phyloP scores from a whole-genome alignment of 2,113 vertebrate species.

The Rhea pennata region DNA sequence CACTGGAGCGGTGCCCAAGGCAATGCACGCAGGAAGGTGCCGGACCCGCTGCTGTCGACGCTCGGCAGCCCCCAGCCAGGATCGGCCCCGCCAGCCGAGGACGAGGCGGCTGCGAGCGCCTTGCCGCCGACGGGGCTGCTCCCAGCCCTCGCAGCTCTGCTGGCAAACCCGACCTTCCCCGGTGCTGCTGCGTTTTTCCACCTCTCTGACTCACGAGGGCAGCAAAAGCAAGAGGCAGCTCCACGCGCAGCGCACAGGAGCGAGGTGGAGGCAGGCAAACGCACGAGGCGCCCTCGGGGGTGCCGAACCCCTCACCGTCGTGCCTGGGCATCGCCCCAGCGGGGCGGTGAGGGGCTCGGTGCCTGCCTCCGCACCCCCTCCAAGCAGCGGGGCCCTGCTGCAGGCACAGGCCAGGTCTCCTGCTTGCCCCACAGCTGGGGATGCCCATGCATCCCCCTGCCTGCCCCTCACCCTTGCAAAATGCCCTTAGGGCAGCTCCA shows the following conservation, averaged over 20 bases:
- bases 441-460: no score
- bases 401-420: no score
- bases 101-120: no score
- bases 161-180: neutral
- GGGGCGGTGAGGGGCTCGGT: no score
- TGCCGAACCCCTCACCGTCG: no score
- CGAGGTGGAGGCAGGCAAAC: neutral
- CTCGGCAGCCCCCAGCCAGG: no score
- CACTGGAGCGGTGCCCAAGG: neutral
- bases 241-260: neutral
- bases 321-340: neutral
- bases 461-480: neutral
- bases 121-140: fast-evolving
- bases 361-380: no score
- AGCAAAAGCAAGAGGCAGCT: neutral
- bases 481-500: fast-evolving
- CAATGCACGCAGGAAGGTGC: fast-evolving
- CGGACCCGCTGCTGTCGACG: no score
- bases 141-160: no score
- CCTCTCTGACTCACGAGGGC: fast-evolving
- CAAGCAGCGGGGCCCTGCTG: no score
- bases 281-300: no score
- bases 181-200: fast-evolving
- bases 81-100: fast-evolving
- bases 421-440: no score